Conservation (phyloP, 1,140 invertebrate genomes). For the Ostrea edulis region DNA sequence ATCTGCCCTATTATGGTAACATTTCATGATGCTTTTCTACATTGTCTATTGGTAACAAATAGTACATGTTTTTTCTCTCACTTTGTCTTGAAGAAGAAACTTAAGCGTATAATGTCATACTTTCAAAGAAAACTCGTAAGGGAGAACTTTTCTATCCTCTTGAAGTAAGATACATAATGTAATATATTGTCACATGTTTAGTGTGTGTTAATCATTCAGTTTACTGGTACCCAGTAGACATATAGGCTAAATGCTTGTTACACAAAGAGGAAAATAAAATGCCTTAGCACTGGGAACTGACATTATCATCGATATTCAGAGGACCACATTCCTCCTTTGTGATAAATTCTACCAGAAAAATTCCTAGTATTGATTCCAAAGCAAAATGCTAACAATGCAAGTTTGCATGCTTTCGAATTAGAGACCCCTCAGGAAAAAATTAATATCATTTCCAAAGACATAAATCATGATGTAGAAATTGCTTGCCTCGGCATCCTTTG, state of each 20-base stretch:
- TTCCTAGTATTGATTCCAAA: slow-evolving; percentile 16
- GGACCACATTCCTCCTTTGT: slow-evolving; percentile 1
- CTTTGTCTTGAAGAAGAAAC: no score
- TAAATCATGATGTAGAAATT: slow-evolving; percentile 28
- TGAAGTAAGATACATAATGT: neutral
- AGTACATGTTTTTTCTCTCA: neutral
- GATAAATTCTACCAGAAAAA: neutral
- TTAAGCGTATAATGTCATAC: neutral
- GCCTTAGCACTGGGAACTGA: neutral
- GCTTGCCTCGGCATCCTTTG: neutral
- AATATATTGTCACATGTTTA: slow-evolving; percentile 7
- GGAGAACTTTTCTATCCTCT: neutral
- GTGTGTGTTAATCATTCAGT: neutral
- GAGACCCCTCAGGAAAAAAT: slow-evolving; percentile 34
- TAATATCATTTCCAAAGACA: slow-evolving; percentile 33
- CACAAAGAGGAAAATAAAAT: slow-evolving; percentile 11
- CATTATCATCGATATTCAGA: slow-evolving; percentile 20
- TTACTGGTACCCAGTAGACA: slow-evolving; percentile 12
- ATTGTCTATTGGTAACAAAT: slow-evolving; percentile 1
- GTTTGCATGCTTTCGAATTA: slow-evolving; percentile 26
- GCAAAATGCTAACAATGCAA: slow-evolving; percentile 38
- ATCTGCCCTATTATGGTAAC: neutral
- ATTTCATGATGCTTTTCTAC: neutral
- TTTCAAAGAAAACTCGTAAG: neutral
- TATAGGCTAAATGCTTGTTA: neutral